Evolutionary conservation across 2,888 invertebrate genomes (phyloP), one percentile per base, ranked within the genome.

Genomic region (Caenorhabditis sp.): DNA sequence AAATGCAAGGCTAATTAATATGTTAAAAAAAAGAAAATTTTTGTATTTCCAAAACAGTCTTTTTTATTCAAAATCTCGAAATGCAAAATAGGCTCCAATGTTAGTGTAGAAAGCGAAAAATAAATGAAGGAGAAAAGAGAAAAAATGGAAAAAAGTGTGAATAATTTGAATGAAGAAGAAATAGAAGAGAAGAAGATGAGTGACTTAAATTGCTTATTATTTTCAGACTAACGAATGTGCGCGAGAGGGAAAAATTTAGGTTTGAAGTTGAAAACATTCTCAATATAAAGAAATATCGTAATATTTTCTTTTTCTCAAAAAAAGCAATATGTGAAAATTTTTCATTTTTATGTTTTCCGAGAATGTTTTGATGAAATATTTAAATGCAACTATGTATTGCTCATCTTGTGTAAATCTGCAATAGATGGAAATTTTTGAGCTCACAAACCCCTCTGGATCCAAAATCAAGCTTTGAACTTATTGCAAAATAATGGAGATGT

Each of bases 131-230:
- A 26, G n/a, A 26, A 31, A 10, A n/a, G 12, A 57, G 57, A 26
- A 53, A 24, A 53, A 53, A 21, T 10, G 1, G 27, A n/a, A 31
- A n/a, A 57, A 27, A 31, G 31, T 57, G 31, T 31, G 57, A 31
- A 54, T 49, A 26, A 36, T 23, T 36, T 43, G 57, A 57, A 57
- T 50, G 57, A 26, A 19, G 57, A 57, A 24, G 53, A 53, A 24
- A 21, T 24, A 24, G 53, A 53, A 31, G 23, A 57, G 26, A 27
- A 31, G 31, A 57, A 27, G n/a, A 31, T 57, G 57, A 57, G 53
- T 53, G 43, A 43, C 43, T 43, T 43, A 43, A 43, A 43, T 43
- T 43, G 43, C 43, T 43, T 43, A 43, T 43, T 43, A 43, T 43
- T 43, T 43, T 43, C 43, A 43, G 43, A 43, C 43, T 43, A 43